Conservation (phyloP, 2,888 invertebrate genomes). For the Stenchaetothrips biformis region DNA sequence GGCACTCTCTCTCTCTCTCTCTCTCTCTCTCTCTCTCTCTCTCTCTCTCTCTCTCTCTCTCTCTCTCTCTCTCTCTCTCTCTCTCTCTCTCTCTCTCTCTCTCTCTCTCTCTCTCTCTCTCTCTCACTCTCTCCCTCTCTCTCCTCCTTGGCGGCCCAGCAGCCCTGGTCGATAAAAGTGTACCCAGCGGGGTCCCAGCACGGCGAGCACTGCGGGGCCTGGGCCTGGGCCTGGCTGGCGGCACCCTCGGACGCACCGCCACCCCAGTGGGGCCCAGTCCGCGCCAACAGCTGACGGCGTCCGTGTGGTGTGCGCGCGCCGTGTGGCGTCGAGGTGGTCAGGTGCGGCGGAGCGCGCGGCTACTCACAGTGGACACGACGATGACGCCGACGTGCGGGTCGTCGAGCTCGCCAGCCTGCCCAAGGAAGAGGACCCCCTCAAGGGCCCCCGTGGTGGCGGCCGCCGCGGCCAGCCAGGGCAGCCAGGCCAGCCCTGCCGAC, state of each 20-base stretch:
- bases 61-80: slow-evolving; percentile 27
- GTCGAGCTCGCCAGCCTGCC: not conserved
- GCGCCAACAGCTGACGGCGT: not conserved
- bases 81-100: not conserved
- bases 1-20: not conserved
- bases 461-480: not conserved
- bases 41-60: not conserved
- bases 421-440: not conserved
- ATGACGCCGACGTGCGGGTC: not conserved
- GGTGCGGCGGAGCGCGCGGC: not conserved
- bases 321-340: not conserved
- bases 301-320: not conserved
- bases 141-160: not conserved
- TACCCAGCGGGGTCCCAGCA: not conserved
- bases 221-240: not conserved
- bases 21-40: not conserved
- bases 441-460: not conserved
- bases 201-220: not conserved
- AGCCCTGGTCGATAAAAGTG: not conserved
- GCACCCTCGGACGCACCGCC: not conserved
- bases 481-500: not conserved
- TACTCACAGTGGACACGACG: not conserved
- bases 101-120: not conserved
- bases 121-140: not conserved
- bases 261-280: not conserved